phyloP scores from a whole-genome alignment of 2,888 invertebrate species.

The Phortica magna region DNA sequence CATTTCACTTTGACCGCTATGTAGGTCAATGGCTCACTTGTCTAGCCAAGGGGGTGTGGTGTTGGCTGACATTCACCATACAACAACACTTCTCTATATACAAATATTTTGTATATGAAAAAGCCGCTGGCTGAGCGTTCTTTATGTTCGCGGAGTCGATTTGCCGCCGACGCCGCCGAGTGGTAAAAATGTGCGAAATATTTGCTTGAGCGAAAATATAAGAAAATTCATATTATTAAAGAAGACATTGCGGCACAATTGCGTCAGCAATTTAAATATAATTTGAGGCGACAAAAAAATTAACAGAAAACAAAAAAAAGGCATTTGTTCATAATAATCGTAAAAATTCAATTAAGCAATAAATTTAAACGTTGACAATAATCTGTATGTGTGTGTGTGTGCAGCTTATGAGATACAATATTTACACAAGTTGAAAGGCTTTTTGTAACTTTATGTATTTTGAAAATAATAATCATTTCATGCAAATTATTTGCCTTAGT shows the following conservation, averaged over 20 bases:
- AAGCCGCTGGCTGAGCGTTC: too few species aligned
- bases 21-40: constrained; percentile 24
- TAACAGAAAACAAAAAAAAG: not conserved
- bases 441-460: too few species aligned
- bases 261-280: constrained; percentile 51
- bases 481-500: too few species aligned
- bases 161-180: too few species aligned
- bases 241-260: constrained; percentile 59
- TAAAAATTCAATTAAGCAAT: constrained; percentile 9
- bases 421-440: too few species aligned
- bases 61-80: too few species aligned
- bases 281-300: constrained; percentile 10
- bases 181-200: constrained; percentile 46
- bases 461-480: too few species aligned
- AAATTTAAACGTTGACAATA: not conserved
- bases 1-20: constrained; percentile 24
- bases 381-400: too few species aligned
- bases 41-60: not conserved
- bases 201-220: constrained; percentile 46
- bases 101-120: too few species aligned
- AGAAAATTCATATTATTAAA: constrained; percentile 35
- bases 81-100: too few species aligned
- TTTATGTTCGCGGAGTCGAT: too few species aligned
- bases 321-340: not conserved
- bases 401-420: too few species aligned